Evolutionary conservation across 2,888 invertebrate species (phyloP), one percentile per base, ranked within the genome.

Genomic region (Tetropium fuscum): DNA sequence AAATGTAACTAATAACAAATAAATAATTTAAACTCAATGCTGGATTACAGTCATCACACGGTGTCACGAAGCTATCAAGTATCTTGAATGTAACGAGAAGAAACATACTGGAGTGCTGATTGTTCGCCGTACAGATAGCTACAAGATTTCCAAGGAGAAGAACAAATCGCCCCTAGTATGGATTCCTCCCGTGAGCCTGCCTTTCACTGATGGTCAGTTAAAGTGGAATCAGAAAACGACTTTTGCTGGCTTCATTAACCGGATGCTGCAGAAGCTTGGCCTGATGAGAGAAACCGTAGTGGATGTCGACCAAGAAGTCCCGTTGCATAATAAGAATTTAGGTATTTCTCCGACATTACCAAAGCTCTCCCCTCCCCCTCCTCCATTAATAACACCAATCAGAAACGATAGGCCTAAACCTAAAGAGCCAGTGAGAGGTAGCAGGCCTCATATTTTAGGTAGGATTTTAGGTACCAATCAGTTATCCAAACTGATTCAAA

Each of bases 11-110:
- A 16, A 18, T 34, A 43, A 18, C 10, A 40, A 8, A 15, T 40
- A 20, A 49, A 11, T 38, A 51, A 44, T 36, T 48, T 56, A 60
- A 59, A 60, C 27, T 61, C 60, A 61, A 36, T 66, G 64, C 62
- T 74, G 69, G 69, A 63, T 79, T 80, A 47, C 78, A 82, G 82
- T 81, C 60, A 79, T 82, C 70, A 75, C 78, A 65, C 75, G 79
- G 58, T 81, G 81, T 72, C 81, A 82, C 70, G 81, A 81, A 56
- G 80, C 79, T 8, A 72, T 82, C 59, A 80, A 75, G 64, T 63
- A 73, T 44, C 64, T 81, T 60, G 74, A 67, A 30, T 59, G 49
- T 45, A 54, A 48, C 19, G 63, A 66, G 58, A 64, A 74, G 54
- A 75, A 73, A 53, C 69, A 74, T 34, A 60, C 63, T 30, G 80